phyloP scores from a whole-genome alignment of 2,797 vertebrate species.

The Hybognathus amarus region DNA sequence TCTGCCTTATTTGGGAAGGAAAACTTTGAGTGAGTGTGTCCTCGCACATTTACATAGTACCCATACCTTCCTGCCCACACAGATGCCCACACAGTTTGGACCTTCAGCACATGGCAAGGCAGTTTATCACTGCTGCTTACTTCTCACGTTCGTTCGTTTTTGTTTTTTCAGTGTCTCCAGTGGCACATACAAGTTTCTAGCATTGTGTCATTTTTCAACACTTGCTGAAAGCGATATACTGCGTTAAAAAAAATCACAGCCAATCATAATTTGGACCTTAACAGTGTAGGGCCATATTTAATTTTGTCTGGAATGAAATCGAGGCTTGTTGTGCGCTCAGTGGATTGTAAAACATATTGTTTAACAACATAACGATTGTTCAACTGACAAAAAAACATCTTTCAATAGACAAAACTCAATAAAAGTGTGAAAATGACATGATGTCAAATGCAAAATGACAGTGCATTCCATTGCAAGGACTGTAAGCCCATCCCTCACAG shows the following conservation, averaged over 20 bases:
- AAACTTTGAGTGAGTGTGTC: slow-evolving; percentile 37
- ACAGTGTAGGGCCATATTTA: not conserved
- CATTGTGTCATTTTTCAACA: not conserved
- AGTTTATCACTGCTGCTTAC: not conserved
- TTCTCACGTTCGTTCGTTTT: slow-evolving; percentile 5
- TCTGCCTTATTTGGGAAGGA: slow-evolving; percentile 48
- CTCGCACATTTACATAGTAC: slow-evolving; percentile 46
- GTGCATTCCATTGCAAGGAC: not conserved
- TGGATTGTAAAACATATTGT: not conserved
- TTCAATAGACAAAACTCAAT: not conserved
- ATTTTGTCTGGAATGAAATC: not conserved
- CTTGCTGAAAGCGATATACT: not conserved
- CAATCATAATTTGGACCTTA: not conserved
- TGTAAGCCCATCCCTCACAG: not conserved
- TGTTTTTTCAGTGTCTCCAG: not conserved
- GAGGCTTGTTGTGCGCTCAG: not conserved
- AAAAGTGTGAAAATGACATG: not conserved
- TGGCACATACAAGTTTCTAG: not conserved
- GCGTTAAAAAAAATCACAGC: not conserved
- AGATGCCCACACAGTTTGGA: slow-evolving; percentile 6
- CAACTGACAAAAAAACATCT: not conserved
- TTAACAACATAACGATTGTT: not conserved
- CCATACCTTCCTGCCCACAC: slow-evolving; percentile 43
- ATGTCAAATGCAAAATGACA: not conserved
- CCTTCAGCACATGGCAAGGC: slow-evolving; percentile 11